These are phyloP conservation scores for Protaetia brevitarsis DNA, from an alignment of 1,140 invertebrate genomes.

Conservation along the genomic window DNA sequence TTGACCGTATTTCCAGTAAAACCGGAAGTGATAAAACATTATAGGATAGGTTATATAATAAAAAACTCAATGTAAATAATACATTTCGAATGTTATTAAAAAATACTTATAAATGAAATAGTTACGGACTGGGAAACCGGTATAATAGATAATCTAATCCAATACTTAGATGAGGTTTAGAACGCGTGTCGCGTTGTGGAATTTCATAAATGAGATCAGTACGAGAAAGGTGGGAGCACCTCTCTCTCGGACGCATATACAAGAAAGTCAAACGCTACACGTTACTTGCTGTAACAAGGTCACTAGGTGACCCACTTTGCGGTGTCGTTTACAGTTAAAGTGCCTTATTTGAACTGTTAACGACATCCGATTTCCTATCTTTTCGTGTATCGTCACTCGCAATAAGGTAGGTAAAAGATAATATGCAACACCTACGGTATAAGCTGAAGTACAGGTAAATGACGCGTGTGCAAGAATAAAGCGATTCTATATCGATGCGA, in stretches of 20 bases:
- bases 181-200: conserved; percentile 1
- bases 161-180: neutral
- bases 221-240: neutral
- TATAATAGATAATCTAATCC: no score
- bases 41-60: no score
- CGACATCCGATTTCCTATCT: conserved; percentile 11
- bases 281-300: neutral
- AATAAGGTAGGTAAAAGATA: neutral
- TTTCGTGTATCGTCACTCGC: neutral
- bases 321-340: conserved; percentile 1
- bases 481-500: neutral
- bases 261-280: neutral
- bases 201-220: conserved; percentile 8
- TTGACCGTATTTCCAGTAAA: no score
- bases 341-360: conserved; percentile 3
- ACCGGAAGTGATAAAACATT: no score
- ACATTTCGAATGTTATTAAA: no score
- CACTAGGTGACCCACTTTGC: neutral
- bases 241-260: conserved; percentile 1
- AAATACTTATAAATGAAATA: no score
- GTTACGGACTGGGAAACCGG: no score
- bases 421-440: neutral
- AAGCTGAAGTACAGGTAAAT: neutral
- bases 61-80: no score
- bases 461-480: neutral